These are phyloP conservation scores for Anniella stebbinsi DNA, from an alignment of 2,797 vertebrate genomes.

Conservation along the genomic window DNA sequence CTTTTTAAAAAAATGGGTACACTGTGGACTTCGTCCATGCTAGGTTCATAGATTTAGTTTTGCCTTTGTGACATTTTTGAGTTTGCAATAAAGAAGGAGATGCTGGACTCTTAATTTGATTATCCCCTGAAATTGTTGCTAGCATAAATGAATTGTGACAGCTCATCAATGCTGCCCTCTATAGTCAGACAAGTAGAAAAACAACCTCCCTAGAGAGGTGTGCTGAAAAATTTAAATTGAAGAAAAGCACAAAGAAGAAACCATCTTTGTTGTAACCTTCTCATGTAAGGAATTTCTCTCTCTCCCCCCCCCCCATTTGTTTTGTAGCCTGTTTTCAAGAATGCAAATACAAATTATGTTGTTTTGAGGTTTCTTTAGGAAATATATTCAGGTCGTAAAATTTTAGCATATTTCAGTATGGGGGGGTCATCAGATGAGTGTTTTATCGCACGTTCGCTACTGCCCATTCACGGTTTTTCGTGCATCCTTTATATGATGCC, in stretches of 20 bases:
- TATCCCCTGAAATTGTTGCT: not conserved
- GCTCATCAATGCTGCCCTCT: constrained; percentile 62
- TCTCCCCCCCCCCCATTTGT: not conserved
- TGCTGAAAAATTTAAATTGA: not conserved
- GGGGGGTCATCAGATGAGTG: too few species aligned
- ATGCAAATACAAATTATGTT: too few species aligned
- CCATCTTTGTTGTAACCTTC: fast-evolving
- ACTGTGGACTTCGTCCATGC: not conserved
- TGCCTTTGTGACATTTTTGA: not conserved
- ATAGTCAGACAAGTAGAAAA: constrained; percentile 15
- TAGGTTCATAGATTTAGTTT: not conserved
- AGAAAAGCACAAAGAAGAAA: not conserved
- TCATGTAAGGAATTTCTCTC: not conserved
- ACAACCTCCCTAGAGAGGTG: not conserved
- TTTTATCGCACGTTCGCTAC: too few species aligned
- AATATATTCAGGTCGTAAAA: not conserved
- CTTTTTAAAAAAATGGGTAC: too few species aligned
- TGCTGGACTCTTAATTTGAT: not conserved
- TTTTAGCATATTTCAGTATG: not conserved
- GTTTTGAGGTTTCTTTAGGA: not conserved
- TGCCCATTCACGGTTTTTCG: too few species aligned
- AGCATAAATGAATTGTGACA: not conserved
- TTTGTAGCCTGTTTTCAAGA: not conserved
- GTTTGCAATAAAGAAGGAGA: not conserved
- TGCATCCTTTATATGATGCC: too few species aligned